These are phyloP conservation scores for Drosophila virilis DNA, from an alignment of 1,140 invertebrate species.

Conservation along the genomic window DNA sequence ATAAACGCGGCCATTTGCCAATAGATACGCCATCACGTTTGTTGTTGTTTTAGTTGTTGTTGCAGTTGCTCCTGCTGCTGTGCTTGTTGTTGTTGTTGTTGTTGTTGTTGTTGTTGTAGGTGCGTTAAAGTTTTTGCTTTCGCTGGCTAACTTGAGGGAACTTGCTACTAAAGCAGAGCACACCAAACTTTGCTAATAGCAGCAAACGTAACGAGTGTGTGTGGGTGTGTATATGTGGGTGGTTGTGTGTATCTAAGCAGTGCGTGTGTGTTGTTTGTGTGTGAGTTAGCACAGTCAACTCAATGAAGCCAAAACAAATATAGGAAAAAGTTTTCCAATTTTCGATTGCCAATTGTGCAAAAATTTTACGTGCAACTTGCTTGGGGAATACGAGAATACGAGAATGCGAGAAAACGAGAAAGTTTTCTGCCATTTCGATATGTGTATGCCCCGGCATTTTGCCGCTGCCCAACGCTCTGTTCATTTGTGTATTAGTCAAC, in stretches of 20 bases:
- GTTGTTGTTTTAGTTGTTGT: slow-evolving; percentile 49
- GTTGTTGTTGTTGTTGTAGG: slow-evolving; percentile 17
- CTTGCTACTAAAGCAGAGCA: slow-evolving; percentile 46
- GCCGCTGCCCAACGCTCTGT: slow-evolving; percentile 1
- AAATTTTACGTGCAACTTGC: slow-evolving; percentile 68
- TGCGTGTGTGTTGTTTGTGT: slow-evolving; percentile 46
- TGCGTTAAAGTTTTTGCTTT: slow-evolving; percentile 47
- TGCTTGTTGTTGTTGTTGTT: slow-evolving; percentile 12
- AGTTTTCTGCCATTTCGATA: slow-evolving; percentile 71
- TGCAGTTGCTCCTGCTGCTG: slow-evolving; percentile 37
- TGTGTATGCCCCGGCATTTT: slow-evolving; percentile 10
- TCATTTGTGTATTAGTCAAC: slow-evolving; percentile 9
- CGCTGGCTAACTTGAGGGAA: slow-evolving; percentile 48
- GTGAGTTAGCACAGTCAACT: slow-evolving; percentile 53
- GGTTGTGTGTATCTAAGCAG: slow-evolving; percentile 36
- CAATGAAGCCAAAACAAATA: slow-evolving; percentile 83
- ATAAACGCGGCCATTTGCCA: slow-evolving; percentile 63
- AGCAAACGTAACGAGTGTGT: slow-evolving; percentile 52
- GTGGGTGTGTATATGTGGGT: slow-evolving; percentile 14
- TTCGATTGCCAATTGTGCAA: slow-evolving; percentile 81
- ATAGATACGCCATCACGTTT: slow-evolving; percentile 25
- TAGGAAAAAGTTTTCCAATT: slow-evolving; percentile 82
- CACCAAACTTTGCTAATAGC: slow-evolving; percentile 74
- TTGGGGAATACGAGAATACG: slow-evolving; percentile 67
- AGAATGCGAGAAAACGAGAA: slow-evolving; percentile 65